Evolutionary conservation across 2,888 invertebrate species (phyloP).

Genomic region (Noctua fimbriata): DNA sequence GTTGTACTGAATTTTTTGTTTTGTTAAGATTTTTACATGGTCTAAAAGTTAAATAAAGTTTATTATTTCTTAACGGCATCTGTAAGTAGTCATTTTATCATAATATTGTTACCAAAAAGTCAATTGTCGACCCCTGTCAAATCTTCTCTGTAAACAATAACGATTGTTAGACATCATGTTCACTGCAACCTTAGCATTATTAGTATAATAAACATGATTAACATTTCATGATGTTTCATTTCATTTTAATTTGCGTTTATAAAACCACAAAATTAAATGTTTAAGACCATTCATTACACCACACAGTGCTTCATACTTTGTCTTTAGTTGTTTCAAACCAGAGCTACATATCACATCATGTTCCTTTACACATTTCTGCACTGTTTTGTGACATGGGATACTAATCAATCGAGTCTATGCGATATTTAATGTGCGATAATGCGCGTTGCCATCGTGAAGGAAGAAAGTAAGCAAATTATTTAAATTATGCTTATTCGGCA

Average conservation of each 20-base stretch:
- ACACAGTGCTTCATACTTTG: not conserved
- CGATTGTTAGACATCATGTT: constrained; percentile 81
- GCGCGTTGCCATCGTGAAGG: not conserved
- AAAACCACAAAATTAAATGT: not conserved
- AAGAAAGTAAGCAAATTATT: not conserved
- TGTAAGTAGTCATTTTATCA: constrained; percentile 75
- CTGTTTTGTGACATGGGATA: not conserved
- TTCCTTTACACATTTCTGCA: not conserved
- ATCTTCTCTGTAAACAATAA: constrained; percentile 72
- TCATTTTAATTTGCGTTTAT: constrained; percentile 26
- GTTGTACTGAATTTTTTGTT: constrained; percentile 78
- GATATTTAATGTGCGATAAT: not conserved
- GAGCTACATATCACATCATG: not conserved
- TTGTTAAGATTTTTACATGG: constrained; percentile 75
- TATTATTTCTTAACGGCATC: constrained; percentile 72
- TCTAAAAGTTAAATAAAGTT: constrained; percentile 67
- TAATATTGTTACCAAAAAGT: constrained; percentile 86
- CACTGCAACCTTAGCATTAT: constrained; percentile 85
- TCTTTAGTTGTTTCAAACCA: not conserved
- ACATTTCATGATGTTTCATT: constrained; percentile 76
- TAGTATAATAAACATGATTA: constrained; percentile 87
- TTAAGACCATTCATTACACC: not conserved
- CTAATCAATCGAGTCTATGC: not conserved
- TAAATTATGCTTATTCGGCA: no score
- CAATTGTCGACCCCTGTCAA: constrained; percentile 78